Evolutionary conservation across 2,113 vertebrate species (phyloP).

Genomic region (Lontra canadensis): DNA sequence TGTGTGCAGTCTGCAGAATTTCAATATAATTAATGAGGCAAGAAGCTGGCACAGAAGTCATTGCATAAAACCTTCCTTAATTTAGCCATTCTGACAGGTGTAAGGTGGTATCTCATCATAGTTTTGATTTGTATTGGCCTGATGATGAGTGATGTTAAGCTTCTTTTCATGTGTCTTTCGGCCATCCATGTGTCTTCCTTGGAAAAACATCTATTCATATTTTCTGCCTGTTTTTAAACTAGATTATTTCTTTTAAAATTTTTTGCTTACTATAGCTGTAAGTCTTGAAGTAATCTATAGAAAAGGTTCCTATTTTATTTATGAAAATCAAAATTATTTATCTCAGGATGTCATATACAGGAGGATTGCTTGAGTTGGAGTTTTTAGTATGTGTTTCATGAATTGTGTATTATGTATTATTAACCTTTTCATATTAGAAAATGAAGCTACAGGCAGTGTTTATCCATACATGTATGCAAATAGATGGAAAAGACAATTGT

Average conservation of each 20-base stretch:
- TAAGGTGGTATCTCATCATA: background rate
- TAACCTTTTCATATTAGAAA: background rate
- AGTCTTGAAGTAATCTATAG: background rate
- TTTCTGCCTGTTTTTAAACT: background rate
- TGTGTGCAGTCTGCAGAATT: background rate
- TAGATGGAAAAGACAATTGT: background rate
- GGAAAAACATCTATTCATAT: background rate
- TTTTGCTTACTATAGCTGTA: background rate
- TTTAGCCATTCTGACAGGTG: background rate
- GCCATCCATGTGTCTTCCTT: background rate
- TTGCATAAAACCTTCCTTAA: background rate
- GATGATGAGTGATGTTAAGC: background rate
- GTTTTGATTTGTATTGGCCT: background rate
- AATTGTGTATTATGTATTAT: background rate
- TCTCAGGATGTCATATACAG: background rate
- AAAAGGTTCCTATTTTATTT: background rate
- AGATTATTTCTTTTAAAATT: background rate
- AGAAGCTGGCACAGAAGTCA: background rate
- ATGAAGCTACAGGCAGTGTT: background rate
- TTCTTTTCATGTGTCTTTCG: background rate
- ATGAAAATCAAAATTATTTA: constrained; percentile 16
- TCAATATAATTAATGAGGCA: background rate
- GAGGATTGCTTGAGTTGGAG: background rate
- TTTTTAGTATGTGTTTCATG: background rate
- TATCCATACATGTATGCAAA: background rate